Evolutionary conservation across 2,113 vertebrate genomes (phyloP).

Genomic region (Pavo muticus): DNA sequence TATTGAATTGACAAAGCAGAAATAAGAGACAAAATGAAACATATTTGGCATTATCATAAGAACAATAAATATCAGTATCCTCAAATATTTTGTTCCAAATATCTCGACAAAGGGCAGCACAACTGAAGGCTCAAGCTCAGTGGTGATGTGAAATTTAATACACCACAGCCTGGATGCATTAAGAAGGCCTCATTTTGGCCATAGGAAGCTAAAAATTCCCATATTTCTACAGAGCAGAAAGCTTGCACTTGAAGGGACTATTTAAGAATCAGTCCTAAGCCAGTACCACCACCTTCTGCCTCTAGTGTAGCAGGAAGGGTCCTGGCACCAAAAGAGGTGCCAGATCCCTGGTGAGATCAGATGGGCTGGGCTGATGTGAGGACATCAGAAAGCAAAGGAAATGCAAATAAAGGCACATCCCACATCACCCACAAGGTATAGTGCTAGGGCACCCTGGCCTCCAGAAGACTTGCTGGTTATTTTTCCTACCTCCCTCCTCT

Average conservation of each 20-base stretch:
- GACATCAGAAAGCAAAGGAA: neutral
- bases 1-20: neutral
- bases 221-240: neutral
- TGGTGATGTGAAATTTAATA: neutral
- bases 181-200: accelerated
- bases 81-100: neutral
- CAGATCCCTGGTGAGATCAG: neutral
- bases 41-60: neutral
- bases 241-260: neutral
- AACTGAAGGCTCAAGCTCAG: neutral
- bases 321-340: neutral
- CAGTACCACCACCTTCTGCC: neutral
- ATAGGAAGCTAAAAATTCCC: neutral
- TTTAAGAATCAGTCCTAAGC: neutral
- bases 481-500: neutral
- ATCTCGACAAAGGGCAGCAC: neutral
- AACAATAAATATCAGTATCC: neutral
- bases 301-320: neutral
- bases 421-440: accelerated
- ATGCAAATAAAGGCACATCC: neutral
- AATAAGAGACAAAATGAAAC: neutral
- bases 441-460: too few relatives aligned
- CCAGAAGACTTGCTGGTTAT: neutral
- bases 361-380: neutral
- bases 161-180: neutral